A percentile compares a stretch with the other conserved stretches of the same genome.
phyloP scores from a whole-genome alignment of 2,888 invertebrate genomes.

The Enchytraeus crypticus region DNA sequence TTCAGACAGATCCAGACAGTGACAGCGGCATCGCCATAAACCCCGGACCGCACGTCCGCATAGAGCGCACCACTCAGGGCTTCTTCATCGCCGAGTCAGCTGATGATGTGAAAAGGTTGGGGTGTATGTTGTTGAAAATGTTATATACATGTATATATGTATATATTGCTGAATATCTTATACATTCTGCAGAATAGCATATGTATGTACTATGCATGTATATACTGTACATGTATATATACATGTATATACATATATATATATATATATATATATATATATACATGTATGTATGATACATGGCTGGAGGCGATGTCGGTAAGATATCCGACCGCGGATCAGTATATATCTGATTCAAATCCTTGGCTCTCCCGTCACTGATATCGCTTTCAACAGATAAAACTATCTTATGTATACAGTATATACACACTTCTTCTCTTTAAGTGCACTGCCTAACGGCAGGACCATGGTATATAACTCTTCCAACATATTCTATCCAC shows the following conservation, averaged over 20 bases:
- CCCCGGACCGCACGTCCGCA: slow-evolving; percentile 71
- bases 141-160: neutral
- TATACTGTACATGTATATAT: too few species aligned
- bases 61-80: slow-evolving; percentile 96
- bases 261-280: slow-evolving; percentile 6
- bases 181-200: neutral
- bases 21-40: slow-evolving; percentile 98
- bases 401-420: too few species aligned
- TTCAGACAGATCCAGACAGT: slow-evolving; percentile 64
- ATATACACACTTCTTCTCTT: too few species aligned
- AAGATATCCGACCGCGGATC: too few species aligned
- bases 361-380: too few species aligned
- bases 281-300: too few species aligned
- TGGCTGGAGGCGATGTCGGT: too few species aligned
- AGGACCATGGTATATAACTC: too few species aligned
- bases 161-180: neutral
- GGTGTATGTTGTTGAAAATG: neutral
- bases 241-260: neutral
- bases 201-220: neutral
- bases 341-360: too few species aligned
- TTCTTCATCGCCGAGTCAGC: slow-evolving; percentile 99
- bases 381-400: too few species aligned
- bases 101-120: slow-evolving; percentile 97
- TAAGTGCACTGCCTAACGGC: too few species aligned
- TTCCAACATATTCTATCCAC: too few species aligned